Percentiles rank a stretch among this genome's conserved stretches.
Conservation (phyloP, 2,113 vertebrate genomes). For the Oncorhynchus kisutch region DNA sequence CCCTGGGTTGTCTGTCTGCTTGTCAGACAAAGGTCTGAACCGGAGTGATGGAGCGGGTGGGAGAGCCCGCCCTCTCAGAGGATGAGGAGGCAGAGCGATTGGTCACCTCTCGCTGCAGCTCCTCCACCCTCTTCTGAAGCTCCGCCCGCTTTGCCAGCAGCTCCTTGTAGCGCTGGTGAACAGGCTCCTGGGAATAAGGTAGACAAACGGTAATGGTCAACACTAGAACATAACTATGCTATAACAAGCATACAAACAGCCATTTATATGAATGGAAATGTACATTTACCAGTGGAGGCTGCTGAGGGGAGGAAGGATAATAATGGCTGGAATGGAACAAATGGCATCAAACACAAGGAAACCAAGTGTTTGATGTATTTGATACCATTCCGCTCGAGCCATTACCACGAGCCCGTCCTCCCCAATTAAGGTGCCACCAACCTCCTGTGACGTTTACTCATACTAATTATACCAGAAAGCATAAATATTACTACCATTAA, state of each 20-base stretch:
- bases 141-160: constrained; percentile 90
- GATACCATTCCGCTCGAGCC: too few relatives aligned
- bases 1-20: not conserved
- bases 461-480: not conserved
- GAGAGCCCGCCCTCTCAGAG: constrained; percentile 84
- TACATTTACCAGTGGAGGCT: not conserved
- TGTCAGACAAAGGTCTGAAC: constrained; percentile 90
- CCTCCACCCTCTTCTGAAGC: constrained; percentile 93
- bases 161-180: constrained; percentile 93
- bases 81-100: constrained; percentile 82
- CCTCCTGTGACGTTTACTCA: not conserved
- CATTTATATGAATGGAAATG: not conserved
- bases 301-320: too few relatives aligned
- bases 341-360: too few relatives aligned
- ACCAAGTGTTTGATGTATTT: too few relatives aligned
- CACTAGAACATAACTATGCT: not conserved
- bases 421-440: too few relatives aligned
- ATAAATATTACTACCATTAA: not conserved
- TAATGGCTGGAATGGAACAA: too few relatives aligned
- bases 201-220: not conserved
- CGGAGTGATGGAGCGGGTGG: constrained; percentile 82
- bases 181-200: constrained; percentile 79
- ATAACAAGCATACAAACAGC: not conserved
- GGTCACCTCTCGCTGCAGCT: constrained; percentile 90
- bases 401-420: too few relatives aligned